Evolutionary conservation across 2,113 vertebrate species (phyloP).

Genomic region (Psilopogon haemacephalus): DNA sequence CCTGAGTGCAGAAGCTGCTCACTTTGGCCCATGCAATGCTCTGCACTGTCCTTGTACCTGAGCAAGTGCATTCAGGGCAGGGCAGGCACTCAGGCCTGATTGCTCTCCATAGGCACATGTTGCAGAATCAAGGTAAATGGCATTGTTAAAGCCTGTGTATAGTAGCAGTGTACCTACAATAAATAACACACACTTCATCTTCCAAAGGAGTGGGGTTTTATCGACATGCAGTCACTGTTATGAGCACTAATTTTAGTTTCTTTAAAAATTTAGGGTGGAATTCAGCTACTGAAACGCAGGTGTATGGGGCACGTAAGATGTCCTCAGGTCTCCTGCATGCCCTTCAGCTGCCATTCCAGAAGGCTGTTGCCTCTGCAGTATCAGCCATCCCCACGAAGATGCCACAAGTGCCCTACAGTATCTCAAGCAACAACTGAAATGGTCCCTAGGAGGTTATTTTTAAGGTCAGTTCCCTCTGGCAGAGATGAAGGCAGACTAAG

Average conservation of each 20-base stretch:
- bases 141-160: fast-evolving
- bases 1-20: neutral
- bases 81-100: neutral
- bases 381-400: neutral
- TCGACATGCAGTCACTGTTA: neutral
- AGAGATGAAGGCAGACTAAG: neutral
- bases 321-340: neutral
- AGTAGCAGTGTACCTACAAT: neutral
- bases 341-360: neutral
- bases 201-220: neutral
- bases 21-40: neutral
- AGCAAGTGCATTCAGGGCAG: neutral
- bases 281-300: neutral
- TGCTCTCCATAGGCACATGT: neutral
- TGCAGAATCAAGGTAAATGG: neutral
- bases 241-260: neutral
- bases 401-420: neutral
- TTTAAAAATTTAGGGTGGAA: neutral
- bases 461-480: neutral
- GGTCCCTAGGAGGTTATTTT: neutral
- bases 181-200: neutral
- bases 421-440: neutral
- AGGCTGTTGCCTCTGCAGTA: neutral
- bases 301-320: neutral
- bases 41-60: neutral